These are phyloP conservation scores for Limosa lapponica DNA, from an alignment of 2,797 vertebrate genomes.

Conservation along the genomic window DNA sequence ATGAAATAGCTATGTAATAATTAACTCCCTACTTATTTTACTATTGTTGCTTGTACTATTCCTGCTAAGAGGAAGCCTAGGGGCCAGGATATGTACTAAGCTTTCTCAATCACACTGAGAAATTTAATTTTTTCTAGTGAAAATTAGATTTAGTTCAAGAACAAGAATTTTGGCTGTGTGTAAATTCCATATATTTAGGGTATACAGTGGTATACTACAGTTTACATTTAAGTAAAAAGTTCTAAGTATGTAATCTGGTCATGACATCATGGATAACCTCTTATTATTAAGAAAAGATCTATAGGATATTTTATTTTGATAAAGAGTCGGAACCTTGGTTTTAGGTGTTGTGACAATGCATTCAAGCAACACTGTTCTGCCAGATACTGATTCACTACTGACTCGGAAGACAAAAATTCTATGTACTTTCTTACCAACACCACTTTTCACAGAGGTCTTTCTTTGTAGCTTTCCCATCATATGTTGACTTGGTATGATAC, in stretches of 20 bases:
- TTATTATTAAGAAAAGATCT: background rate
- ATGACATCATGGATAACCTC: background rate
- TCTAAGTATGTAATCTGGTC: background rate
- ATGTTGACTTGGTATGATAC: background rate
- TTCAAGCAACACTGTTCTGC: background rate
- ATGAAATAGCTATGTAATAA: background rate
- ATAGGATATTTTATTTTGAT: background rate
- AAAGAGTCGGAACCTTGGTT: background rate
- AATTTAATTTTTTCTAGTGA: background rate
- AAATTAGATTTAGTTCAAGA: background rate
- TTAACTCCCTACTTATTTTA: background rate
- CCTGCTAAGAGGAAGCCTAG: background rate
- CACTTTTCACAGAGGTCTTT: background rate
- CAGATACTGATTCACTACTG: background rate
- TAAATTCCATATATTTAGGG: background rate
- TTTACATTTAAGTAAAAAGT: background rate
- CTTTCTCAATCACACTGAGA: background rate
- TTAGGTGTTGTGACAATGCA: background rate
- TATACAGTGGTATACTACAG: background rate
- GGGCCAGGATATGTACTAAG: background rate
- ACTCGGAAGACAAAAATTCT: background rate
- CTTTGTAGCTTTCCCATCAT: background rate
- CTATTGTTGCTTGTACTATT: background rate
- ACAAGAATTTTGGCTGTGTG: background rate
- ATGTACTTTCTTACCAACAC: background rate